Evolutionary conservation across 2,888 invertebrate species (phyloP).

Genomic region (Mimas tiliae): DNA sequence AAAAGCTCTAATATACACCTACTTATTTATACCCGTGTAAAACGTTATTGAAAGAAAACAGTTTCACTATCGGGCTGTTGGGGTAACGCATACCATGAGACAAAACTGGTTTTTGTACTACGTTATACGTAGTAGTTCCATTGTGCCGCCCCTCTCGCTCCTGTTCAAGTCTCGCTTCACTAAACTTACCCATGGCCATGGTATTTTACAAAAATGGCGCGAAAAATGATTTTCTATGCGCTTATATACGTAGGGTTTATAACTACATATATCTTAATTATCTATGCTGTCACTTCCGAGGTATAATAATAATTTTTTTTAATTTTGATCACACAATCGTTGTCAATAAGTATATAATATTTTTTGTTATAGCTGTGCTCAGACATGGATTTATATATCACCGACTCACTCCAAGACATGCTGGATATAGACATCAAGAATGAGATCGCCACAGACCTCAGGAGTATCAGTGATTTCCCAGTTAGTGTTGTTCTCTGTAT

Average conservation of each 20-base stretch:
- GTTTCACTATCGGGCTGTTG: slow-evolving; percentile 47
- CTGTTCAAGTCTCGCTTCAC: slow-evolving; percentile 30
- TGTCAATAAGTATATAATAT: not conserved
- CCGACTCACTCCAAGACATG: slow-evolving; percentile 94
- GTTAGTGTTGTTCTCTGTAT: slow-evolving; percentile 54
- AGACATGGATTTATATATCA: slow-evolving; percentile 87
- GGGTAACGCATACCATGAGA: slow-evolving; percentile 72
- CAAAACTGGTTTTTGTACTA: slow-evolving; percentile 79
- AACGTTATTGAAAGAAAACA: slow-evolving; percentile 44
- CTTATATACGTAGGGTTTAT: not conserved
- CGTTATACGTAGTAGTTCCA: slow-evolving; percentile 68
- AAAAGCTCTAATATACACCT: no score
- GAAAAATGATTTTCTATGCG: not conserved
- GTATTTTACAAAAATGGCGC: slow-evolving; percentile 8
- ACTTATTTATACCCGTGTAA: not conserved
- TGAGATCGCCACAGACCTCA: slow-evolving; percentile 92
- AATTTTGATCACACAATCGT: not conserved
- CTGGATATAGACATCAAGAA: slow-evolving; percentile 95
- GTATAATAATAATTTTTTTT: not conserved
- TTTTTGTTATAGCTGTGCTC: slow-evolving; percentile 79
- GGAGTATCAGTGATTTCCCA: slow-evolving; percentile 88
- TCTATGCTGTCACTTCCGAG: not conserved
- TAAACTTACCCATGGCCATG: slow-evolving; percentile 1
- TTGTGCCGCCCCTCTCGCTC: slow-evolving; percentile 58
- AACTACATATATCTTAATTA: not conserved